These are phyloP conservation scores for Ganaspis brasiliensis DNA, from an alignment of 2,888 invertebrate species.

Conservation along the genomic window DNA sequence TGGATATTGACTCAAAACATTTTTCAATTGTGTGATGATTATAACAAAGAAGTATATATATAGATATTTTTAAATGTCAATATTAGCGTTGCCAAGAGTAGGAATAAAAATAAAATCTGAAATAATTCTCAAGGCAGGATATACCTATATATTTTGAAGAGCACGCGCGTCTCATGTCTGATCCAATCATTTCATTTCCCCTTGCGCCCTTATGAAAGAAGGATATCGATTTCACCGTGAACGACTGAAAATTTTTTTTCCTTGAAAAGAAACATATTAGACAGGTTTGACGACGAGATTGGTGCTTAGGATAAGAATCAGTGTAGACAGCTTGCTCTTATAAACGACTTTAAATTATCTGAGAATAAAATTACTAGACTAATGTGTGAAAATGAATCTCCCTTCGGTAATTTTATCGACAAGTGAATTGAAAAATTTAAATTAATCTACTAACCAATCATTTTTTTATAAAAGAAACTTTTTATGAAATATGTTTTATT, in stretches of 20 bases:
- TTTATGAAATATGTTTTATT: too few relatives aligned
- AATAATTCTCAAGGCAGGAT: constrained; percentile 14
- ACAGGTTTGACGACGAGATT: constrained; percentile 27
- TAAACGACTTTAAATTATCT: constrained; percentile 38
- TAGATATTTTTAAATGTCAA: too few relatives aligned
- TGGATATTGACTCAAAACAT: too few relatives aligned
- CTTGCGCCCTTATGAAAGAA: constrained; percentile 39
- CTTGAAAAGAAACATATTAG: constrained; percentile 41
- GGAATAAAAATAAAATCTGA: constrained; percentile 8
- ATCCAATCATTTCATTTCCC: constrained; percentile 75
- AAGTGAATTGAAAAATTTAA: background rate
- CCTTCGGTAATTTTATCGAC: constrained; percentile 19
- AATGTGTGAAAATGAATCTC: constrained; percentile 9
- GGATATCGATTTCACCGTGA: constrained; percentile 70
- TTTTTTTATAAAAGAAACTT: too few relatives aligned
- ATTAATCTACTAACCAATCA: background rate
- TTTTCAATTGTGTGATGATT: too few relatives aligned
- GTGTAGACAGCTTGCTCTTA: constrained; percentile 34
- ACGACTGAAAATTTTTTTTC: constrained; percentile 43
- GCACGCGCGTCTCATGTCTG: constrained; percentile 59
- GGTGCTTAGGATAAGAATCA: constrained; percentile 25
- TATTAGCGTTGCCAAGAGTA: background rate
- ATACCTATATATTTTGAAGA: constrained; percentile 17
- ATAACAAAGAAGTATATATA: too few relatives aligned
- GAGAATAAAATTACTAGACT: constrained; percentile 19